Evolutionary conservation across 1,140 invertebrate species (phyloP), one percentile per base, ranked within the genome.

Genomic region (Diachasmimorpha longicaudata): DNA sequence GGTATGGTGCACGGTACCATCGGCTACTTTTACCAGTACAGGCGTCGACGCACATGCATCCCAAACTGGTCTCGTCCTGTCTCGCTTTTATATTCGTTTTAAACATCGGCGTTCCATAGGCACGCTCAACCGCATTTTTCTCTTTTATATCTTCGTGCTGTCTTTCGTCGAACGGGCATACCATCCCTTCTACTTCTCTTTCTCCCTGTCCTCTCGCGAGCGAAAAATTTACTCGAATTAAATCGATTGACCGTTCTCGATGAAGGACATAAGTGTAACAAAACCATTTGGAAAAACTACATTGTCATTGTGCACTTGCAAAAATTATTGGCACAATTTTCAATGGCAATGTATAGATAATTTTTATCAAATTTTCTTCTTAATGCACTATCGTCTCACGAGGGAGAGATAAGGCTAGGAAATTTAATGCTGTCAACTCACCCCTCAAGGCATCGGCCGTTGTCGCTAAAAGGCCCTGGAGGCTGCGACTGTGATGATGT

Each of bases 361-460:
- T n/a, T n/a, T n/a, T n/a, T n/a, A n/a, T n/a, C n/a, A n/a, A n/a
- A n/a, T n/a, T n/a, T 39, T 10, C 4, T 5, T 39, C 46, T 48
- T 48, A 48, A 5, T 48, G 13, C 4, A 48, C 14, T 14, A 5
- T 14, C 6, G 10, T 9, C 6, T 48, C 6, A 16, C 10, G n/a
- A 48, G 46, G 14, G n/a, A 48, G 3, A 48, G 6, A 48, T 19
- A 8, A 63, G 19, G 2, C 11, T 6, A 8, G 23, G 8, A 23
- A 63, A 55, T 55, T 63, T 14, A 25, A 63, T 63, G 79, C 70
- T 66, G 19, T 68, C 16, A 44, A 85, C 88, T 89, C 84, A 93
- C 93, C 91, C 89, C 92, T 91, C 73, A 93, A 84, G 16, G 91
- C 90, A 77, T 90, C 85, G 21, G 91, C 91, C 4, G 92, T 93